Evolutionary conservation across 2,113 vertebrate species (phyloP), one percentile per base, ranked within the genome.

Genomic region (Rhegmatorhina hoffmannsi): DNA sequence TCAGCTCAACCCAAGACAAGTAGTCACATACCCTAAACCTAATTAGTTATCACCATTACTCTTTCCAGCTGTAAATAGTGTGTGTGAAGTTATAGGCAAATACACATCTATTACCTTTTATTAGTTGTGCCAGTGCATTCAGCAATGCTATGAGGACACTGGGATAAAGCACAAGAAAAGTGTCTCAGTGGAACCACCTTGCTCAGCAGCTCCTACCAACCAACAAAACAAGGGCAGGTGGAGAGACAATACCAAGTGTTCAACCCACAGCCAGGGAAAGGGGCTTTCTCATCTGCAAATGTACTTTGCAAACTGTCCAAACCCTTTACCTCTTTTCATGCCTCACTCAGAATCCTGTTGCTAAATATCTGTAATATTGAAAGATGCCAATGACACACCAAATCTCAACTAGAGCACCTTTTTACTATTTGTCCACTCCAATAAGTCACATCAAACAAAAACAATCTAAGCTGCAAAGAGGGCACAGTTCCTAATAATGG

Each of bases 91-190:
- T 73, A 33, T 0, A 47, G 38, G 69, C 46, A 69, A 36, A 13
- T 28, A 64, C 0, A 13, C 7, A 13, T 0, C 0, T 4, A 16
- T 38, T 34, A 16, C 13, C 38, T 72, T 28, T 18, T 46, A 18
- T 17, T 36, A 59, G n/a, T 5, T 9, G 33, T 66, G 44, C 64
- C 53, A 44, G 19, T 2, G 40, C 40, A 50, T 49, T 28, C 75
- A 60, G 59, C 38, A 43, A 3, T 5, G 17, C 63, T 29, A 0
- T 1, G n/a, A 85, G 34, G 3, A 20, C 20, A 2, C 17, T 17
- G 34, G 63, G 36, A 52, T 6, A 69, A 70, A 84, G 25, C 14
- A 36, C 12, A 33, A 68, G 29, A 26, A 0, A 24, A 49, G 4
- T 1, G 33, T 13, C 40, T 47, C 70, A 43, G 44, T 1, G 33